A percentile compares a stretch with the other conserved stretches of the same genome.
These are phyloP conservation scores for Ranitomeya imitator DNA, from an alignment of 2,113 vertebrate species.

Conservation along the genomic window DNA sequence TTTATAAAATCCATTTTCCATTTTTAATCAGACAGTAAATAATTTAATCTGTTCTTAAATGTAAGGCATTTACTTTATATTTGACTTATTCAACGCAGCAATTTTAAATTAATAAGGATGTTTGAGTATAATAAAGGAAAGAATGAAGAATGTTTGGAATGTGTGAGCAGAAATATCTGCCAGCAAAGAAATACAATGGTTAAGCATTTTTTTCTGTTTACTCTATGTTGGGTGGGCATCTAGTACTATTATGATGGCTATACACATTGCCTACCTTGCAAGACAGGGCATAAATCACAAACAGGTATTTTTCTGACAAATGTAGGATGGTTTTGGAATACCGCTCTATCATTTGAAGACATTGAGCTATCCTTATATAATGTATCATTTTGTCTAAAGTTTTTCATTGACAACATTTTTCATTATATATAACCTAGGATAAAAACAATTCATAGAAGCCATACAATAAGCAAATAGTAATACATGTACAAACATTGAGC, in stretches of 20 bases:
- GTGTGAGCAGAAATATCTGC: not conserved
- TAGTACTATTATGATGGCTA: no score
- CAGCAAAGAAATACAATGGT: not conserved
- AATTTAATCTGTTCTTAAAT: constrained; percentile 42
- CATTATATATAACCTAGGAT: no score
- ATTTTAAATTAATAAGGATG: not conserved
- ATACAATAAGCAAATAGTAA: no score
- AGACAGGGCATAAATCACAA: not conserved
- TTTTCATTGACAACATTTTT: no score
- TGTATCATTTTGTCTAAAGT: no score
- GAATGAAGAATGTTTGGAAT: not conserved
- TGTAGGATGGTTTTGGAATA: no score
- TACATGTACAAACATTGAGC: no score
- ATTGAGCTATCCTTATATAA: no score
- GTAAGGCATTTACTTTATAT: constrained; percentile 1
- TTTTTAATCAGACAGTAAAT: constrained; percentile 40
- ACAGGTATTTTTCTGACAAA: not conserved
- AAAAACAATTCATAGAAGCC: no score
- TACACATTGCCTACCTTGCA: no score
- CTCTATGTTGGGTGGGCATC: no score
- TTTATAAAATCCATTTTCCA: constrained; percentile 37
- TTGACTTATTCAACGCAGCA: not conserved
- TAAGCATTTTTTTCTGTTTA: not conserved
- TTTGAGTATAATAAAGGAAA: not conserved
- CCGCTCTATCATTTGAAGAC: no score